Conservation (phyloP, 2,888 invertebrate genomes). For the Eupelmus urozonus region DNA sequence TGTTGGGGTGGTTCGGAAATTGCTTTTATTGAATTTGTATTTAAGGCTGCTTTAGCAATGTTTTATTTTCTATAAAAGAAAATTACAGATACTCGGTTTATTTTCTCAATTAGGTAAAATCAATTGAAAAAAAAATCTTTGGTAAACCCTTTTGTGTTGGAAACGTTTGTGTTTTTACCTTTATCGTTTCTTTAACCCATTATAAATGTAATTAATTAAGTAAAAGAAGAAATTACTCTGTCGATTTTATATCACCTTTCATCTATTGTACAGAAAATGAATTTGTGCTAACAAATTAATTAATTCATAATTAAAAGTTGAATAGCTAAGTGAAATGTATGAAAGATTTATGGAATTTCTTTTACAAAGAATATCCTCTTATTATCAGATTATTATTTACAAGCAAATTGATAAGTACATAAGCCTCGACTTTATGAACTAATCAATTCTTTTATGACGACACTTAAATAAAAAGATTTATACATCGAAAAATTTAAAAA, state of each 20-base stretch:
- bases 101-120: slow-evolving; percentile 26
- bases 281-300: slow-evolving; percentile 46
- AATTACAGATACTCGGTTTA: slow-evolving; percentile 3
- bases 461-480: slow-evolving; percentile 16
- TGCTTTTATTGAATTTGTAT: not conserved
- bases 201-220: not conserved
- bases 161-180: slow-evolving; percentile 2
- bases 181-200: not conserved
- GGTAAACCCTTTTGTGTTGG: slow-evolving; percentile 31
- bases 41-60: slow-evolving; percentile 20
- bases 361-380: slow-evolving; percentile 26
- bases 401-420: slow-evolving; percentile 50
- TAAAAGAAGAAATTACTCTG: slow-evolving; percentile 8
- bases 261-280: slow-evolving; percentile 12
- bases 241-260: slow-evolving; percentile 11
- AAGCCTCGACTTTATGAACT: slow-evolving; percentile 30
- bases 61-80: slow-evolving; percentile 4
- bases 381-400: slow-evolving; percentile 41
- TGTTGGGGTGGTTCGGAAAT: not conserved
- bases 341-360: slow-evolving; percentile 7
- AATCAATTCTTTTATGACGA: slow-evolving; percentile 12
- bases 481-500: slow-evolving; percentile 15
- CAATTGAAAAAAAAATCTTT: slow-evolving; percentile 39
- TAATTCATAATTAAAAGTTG: slow-evolving; percentile 10
- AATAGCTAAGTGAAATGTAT: slow-evolving; percentile 15